These are phyloP conservation scores for Pedionomus torquatus DNA, from an alignment of 2,113 vertebrate species.

Conservation along the genomic window DNA sequence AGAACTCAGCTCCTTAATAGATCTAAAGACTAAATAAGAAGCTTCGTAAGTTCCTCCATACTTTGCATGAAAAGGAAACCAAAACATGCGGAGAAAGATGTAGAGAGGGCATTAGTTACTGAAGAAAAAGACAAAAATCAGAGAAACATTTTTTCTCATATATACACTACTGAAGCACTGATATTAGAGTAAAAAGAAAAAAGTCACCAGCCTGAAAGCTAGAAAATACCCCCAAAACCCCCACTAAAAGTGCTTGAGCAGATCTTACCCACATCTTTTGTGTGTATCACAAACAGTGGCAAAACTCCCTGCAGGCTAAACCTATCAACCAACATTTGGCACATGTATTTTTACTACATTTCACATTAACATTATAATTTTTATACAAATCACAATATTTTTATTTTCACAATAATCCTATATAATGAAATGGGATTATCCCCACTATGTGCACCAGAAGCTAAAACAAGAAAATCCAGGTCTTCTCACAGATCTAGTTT, in stretches of 20 bases:
- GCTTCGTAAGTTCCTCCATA: background rate
- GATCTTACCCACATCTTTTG: background rate
- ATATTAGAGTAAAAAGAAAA: background rate
- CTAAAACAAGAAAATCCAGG: background rate
- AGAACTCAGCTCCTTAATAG: background rate
- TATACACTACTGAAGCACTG: background rate
- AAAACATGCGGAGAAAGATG: accelerated
- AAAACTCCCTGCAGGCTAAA: background rate
- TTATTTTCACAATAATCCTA: background rate
- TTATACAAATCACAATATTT: background rate
- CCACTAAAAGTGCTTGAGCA: background rate
- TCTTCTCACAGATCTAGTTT: background rate
- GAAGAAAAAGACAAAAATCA: background rate
- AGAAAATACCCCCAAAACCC: background rate
- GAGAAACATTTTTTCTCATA: background rate
- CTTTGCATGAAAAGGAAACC: background rate
- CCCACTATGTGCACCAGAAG: background rate
- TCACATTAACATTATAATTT: background rate
- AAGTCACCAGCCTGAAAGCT: background rate
- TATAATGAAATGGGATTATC: background rate
- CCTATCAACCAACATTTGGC: accelerated
- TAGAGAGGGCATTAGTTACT: background rate
- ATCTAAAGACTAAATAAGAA: background rate
- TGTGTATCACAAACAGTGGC: background rate
- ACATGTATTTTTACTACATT: accelerated